These are phyloP conservation scores for Austrofundulus limnaeus DNA, from an alignment of 2,113 vertebrate species.

Conservation along the genomic window DNA sequence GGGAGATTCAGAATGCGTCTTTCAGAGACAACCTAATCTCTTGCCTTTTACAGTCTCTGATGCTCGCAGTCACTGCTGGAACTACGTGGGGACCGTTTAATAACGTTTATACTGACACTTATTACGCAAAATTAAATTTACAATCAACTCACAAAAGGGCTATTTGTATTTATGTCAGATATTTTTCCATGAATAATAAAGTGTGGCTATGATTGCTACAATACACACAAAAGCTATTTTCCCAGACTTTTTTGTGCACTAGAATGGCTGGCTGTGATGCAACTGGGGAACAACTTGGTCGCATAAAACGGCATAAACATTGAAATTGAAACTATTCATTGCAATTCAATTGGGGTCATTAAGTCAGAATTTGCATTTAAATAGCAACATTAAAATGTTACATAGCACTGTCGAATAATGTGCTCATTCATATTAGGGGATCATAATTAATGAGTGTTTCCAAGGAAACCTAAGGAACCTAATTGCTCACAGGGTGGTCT, in stretches of 20 bases:
- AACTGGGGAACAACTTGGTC: slow-evolving; percentile 32
- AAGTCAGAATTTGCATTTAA: slow-evolving; percentile 78
- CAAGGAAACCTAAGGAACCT: slow-evolving; percentile 55
- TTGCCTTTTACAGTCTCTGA: slow-evolving; percentile 3
- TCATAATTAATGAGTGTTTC: slow-evolving; percentile 73
- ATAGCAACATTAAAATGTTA: slow-evolving; percentile 72
- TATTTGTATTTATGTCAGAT: slow-evolving; percentile 31
- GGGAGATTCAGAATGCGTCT: slow-evolving; percentile 28
- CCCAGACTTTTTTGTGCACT: neutral
- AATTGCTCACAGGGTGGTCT: slow-evolving; percentile 66
- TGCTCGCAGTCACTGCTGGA: slow-evolving; percentile 12
- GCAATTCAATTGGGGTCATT: slow-evolving; percentile 65
- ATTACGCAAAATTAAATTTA: slow-evolving; percentile 26
- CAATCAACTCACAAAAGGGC: slow-evolving; percentile 16
- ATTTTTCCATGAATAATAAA: slow-evolving; percentile 27
- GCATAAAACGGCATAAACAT: slow-evolving; percentile 55
- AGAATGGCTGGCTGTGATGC: slow-evolving; percentile 35
- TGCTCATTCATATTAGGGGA: slow-evolving; percentile 59
- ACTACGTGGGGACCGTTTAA: slow-evolving; percentile 15
- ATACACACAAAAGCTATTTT: slow-evolving; percentile 12
- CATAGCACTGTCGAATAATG: slow-evolving; percentile 64
- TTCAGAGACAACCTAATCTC: slow-evolving; percentile 7
- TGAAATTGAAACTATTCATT: slow-evolving; percentile 66
- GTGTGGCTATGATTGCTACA: slow-evolving; percentile 1
- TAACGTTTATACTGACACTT: slow-evolving; percentile 23